Conservation (phyloP, 2,888 invertebrate genomes). For the Romanomermis culicivorax region DNA sequence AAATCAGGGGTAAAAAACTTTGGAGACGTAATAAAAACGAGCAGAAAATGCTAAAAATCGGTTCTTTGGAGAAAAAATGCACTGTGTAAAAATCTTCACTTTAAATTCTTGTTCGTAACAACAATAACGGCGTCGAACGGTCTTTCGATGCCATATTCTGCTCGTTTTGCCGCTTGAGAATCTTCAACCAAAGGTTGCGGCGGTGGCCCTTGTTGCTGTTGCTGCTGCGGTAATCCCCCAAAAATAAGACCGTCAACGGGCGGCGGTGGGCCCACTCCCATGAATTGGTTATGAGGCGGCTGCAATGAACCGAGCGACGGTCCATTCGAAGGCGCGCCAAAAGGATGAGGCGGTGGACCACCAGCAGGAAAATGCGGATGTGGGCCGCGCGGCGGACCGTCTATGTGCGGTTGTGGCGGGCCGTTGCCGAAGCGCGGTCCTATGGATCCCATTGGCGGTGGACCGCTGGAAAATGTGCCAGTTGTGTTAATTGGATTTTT, state of each 20-base stretch:
- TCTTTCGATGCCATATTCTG: conserved; percentile 10
- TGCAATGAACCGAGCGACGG: neutral
- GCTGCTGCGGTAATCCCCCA: too few relatives aligned
- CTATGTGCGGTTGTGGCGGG: neutral
- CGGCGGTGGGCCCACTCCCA: too few relatives aligned
- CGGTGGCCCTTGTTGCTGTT: neutral
- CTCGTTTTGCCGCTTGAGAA: neutral
- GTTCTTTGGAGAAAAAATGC: neutral
- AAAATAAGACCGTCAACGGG: neutral
- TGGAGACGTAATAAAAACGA: neutral
- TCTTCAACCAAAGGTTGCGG: neutral
- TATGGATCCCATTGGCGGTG: too few relatives aligned
- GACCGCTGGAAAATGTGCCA: too few relatives aligned
- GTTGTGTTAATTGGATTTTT: too few relatives aligned
- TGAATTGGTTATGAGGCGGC: neutral
- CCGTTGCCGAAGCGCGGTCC: too few relatives aligned
- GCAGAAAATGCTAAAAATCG: conserved; percentile 9
- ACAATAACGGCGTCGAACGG: conserved; percentile 11
- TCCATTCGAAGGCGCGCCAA: neutral
- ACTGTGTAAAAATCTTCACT: neutral
- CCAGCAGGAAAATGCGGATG: neutral
- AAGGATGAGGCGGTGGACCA: neutral
- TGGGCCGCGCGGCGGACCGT: neutral
- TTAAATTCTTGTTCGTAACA: conserved; percentile 4
- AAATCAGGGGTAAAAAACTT: neutral